phyloP scores from a whole-genome alignment of 1,140 invertebrate species.

The Ceratina australensis region DNA sequence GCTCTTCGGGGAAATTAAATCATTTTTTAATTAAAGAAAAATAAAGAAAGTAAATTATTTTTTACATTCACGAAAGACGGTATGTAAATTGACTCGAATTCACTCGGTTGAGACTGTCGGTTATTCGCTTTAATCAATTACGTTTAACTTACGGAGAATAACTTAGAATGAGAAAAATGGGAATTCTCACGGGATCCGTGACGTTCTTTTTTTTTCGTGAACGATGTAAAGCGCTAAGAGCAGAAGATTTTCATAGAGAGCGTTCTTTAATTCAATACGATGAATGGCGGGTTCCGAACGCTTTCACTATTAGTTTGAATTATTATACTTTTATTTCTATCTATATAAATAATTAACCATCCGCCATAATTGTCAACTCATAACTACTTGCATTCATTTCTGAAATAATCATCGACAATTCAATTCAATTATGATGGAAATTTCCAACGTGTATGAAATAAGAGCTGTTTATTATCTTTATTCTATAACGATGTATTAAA shows the following conservation, averaged over 20 bases:
- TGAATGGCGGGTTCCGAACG: background rate
- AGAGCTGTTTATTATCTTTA: too few species aligned
- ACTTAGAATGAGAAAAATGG: background rate
- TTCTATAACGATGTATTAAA: too few species aligned
- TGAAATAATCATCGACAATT: too few species aligned
- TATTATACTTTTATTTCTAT: too few species aligned
- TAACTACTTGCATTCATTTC: too few species aligned
- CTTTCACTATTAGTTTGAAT: background rate
- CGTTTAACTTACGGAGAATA: background rate
- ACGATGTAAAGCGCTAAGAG: background rate
- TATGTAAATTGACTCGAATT: background rate
- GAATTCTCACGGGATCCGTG: background rate
- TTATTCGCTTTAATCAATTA: constrained; percentile 1
- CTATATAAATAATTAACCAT: too few species aligned
- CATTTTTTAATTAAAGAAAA: too few species aligned
- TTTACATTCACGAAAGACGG: background rate
- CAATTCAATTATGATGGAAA: too few species aligned
- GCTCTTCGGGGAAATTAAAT: constrained; percentile 14
- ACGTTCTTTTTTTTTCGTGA: background rate
- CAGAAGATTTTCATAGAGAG: background rate
- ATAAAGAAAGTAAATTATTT: constrained; percentile 12
- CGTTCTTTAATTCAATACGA: background rate
- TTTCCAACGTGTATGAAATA: too few species aligned
- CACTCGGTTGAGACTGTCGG: background rate
- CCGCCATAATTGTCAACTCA: too few species aligned